Percentiles rank a stretch among this genome's conserved stretches.
Evolutionary conservation across 2,797 vertebrate genomes (phyloP).

Genomic region (Rhyacichthys aspro): DNA sequence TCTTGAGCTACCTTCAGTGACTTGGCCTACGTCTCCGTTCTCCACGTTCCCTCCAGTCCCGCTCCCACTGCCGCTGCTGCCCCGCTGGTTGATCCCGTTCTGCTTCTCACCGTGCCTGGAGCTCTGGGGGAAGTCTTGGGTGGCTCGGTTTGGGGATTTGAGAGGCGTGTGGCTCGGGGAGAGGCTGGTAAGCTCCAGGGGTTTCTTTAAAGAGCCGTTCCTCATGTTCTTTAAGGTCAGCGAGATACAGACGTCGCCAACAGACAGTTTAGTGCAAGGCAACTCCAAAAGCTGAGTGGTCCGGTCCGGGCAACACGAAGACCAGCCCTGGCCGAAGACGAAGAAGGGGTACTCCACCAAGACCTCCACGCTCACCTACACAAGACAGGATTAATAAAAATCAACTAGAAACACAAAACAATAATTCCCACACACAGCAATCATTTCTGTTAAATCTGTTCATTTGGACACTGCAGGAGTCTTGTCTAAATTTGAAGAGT

Average conservation of each 20-base stretch:
- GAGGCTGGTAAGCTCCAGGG: conserved; percentile 73
- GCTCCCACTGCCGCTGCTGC: conserved; percentile 57
- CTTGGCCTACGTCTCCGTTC: conserved; percentile 90
- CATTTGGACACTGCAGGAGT: conserved; percentile 4
- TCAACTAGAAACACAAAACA: neutral
- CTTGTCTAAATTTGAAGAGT: conserved; percentile 10
- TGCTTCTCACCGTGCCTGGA: conserved; percentile 89
- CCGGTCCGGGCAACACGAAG: conserved; percentile 96
- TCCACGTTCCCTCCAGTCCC: conserved; percentile 74
- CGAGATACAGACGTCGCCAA: conserved; percentile 99
- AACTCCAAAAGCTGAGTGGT: conserved; percentile 96
- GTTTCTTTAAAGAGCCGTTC: conserved; percentile 95
- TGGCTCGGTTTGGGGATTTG: conserved; percentile 84
- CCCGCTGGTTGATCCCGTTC: conserved; percentile 89
- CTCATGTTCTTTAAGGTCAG: conserved; percentile 97
- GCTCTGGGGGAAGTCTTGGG: conserved; percentile 60
- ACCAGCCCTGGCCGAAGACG: conserved; percentile 99
- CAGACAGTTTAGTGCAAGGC: conserved; percentile 96
- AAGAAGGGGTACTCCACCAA: conserved; percentile 99
- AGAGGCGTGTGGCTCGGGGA: conserved; percentile 71
- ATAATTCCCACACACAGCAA: neutral
- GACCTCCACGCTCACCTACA: conserved; percentile 96
- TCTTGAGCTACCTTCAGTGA: conserved; percentile 78
- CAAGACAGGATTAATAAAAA: neutral
- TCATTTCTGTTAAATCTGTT: neutral